Conservation (phyloP, 1,140 invertebrate species). For the Hormaphis cornu region DNA sequence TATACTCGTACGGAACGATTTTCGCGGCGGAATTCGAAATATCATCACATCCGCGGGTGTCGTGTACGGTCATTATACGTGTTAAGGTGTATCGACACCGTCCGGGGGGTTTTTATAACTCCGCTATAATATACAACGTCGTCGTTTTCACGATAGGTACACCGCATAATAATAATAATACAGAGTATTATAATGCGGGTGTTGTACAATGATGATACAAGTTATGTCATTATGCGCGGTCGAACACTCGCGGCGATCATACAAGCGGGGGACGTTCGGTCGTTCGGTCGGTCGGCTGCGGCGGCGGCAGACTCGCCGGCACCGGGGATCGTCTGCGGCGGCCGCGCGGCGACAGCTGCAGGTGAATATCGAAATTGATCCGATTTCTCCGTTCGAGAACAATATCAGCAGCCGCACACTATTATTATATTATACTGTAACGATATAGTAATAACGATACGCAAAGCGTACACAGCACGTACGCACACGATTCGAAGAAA, state of each 20-base stretch:
- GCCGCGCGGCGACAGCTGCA: not conserved
- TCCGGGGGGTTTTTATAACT: slow-evolving; percentile 22
- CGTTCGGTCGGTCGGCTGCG: too few relatives aligned
- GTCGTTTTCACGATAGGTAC: slow-evolving; percentile 5
- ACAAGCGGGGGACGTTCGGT: too few relatives aligned
- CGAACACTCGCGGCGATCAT: slow-evolving; percentile 18
- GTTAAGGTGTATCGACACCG: too few relatives aligned
- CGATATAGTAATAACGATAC: not conserved
- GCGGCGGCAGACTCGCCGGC: slow-evolving; percentile 20
- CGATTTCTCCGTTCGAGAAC: slow-evolving; percentile 19
- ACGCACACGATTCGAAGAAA: slow-evolving; percentile 5
- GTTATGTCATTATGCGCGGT: not conserved
- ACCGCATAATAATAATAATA: not conserved
- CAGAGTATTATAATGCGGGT: not conserved
- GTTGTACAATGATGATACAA: too few relatives aligned
- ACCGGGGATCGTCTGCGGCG: not conserved
- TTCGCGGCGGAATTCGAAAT: slow-evolving; percentile 21
- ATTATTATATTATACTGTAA: too few relatives aligned
- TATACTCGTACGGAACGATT: too few relatives aligned
- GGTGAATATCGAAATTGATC: slow-evolving; percentile 28
- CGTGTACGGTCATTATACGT: slow-evolving; percentile 14
- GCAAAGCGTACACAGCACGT: not conserved
- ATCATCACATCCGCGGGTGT: slow-evolving; percentile 18
- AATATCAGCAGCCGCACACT: too few relatives aligned
- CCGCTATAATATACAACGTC: too few relatives aligned